A percentile compares a stretch with the other conserved stretches of the same genome.
phyloP scores from a whole-genome alignment of 1,140 invertebrate species.

The Ladona fulva region DNA sequence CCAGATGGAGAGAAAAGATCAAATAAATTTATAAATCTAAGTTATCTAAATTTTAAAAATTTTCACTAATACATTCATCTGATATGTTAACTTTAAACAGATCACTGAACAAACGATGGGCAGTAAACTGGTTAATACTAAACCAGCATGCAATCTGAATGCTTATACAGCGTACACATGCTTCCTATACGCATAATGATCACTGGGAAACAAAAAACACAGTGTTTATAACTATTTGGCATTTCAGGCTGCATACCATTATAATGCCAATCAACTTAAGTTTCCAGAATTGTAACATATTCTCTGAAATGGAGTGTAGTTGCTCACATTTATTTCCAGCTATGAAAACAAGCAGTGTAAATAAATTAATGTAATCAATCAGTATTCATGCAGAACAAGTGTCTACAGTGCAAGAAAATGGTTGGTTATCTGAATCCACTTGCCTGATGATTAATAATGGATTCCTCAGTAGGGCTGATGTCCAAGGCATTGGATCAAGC shows the following conservation, averaged over 20 bases:
- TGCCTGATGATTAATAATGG: not conserved
- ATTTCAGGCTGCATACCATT: not conserved
- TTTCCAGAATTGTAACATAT: not conserved
- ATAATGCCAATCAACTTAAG: not conserved
- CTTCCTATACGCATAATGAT: too few species aligned
- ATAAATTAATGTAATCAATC: not conserved
- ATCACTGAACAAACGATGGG: too few species aligned
- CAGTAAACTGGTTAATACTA: too few species aligned
- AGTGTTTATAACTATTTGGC: too few species aligned
- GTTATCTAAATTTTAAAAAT: too few species aligned
- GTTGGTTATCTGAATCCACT: not conserved
- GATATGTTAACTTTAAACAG: too few species aligned
- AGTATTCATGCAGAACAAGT: constrained; percentile 1
- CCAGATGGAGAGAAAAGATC: too few species aligned
- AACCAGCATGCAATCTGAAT: too few species aligned
- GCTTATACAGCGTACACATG: too few species aligned
- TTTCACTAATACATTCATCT: too few species aligned
- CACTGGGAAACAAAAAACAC: too few species aligned
- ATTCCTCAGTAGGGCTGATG: not conserved
- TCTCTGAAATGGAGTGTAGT: constrained; percentile 1
- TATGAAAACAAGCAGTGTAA: not conserved
- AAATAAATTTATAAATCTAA: too few species aligned
- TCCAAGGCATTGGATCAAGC: constrained; percentile 7
- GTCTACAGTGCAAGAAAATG: constrained; percentile 3
- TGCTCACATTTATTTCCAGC: not conserved